Conservation (phyloP, 1,140 invertebrate genomes). For the Coelopa frigida region DNA sequence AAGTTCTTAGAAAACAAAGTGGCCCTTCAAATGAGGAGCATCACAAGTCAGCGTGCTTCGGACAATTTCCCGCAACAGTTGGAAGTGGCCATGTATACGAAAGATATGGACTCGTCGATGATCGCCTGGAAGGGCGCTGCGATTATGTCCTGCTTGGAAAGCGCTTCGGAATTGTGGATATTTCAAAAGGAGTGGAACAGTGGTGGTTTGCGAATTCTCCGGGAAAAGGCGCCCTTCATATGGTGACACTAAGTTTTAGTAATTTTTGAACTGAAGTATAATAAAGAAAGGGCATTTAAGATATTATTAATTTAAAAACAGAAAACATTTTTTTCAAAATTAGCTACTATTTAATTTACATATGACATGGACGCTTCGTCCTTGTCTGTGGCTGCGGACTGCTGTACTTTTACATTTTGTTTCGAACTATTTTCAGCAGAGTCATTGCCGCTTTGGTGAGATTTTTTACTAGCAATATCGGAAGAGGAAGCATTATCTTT, state of each 20-base stretch:
- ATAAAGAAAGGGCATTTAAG: not conserved
- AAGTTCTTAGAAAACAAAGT: slow-evolving; percentile 85
- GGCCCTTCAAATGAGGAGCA: slow-evolving; percentile 45
- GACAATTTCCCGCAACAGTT: slow-evolving; percentile 13
- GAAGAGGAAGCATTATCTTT: too few species aligned
- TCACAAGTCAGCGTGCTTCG: not conserved
- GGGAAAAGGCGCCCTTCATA: slow-evolving; percentile 79
- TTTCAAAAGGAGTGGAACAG: slow-evolving; percentile 77
- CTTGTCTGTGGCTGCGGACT: too few species aligned
- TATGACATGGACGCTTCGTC: too few species aligned
- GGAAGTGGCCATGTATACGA: slow-evolving; percentile 47
- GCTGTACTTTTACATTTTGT: too few species aligned
- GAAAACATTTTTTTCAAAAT: too few species aligned
- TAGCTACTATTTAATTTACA: too few species aligned
- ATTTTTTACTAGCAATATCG: too few species aligned
- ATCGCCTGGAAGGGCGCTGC: slow-evolving; percentile 91
- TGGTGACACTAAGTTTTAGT: slow-evolving; percentile 49
- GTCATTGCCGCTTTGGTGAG: too few species aligned
- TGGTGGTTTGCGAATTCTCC: slow-evolving; percentile 73
- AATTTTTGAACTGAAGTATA: too few species aligned
- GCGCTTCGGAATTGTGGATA: slow-evolving; percentile 91
- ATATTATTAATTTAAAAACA: not conserved
- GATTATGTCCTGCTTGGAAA: slow-evolving; percentile 86
- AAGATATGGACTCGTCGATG: slow-evolving; percentile 85
- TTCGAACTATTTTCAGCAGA: too few species aligned